Evolutionary conservation across 2,113 vertebrate species (phyloP), one percentile per base, ranked within the genome.

Genomic region (Myxocyprinus asiaticus): DNA sequence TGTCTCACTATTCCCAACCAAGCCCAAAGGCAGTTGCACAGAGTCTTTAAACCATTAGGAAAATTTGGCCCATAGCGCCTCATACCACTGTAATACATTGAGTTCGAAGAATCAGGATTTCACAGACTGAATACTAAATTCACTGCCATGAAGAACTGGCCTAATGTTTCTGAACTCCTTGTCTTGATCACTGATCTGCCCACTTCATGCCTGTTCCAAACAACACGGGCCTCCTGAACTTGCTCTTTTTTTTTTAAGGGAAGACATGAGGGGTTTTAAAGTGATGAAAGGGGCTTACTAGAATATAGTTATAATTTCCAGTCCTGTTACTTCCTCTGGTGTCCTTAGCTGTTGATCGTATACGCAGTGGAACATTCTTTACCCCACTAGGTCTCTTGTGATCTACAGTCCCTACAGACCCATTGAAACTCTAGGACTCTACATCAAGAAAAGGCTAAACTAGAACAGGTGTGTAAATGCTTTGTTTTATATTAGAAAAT

Each of bases 21-120:
- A 68, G 65, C 69, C 67, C 66, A 67, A 22, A 70, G 15, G 66
- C 73, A 77, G 80, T 75, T 84, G 76, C 72, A 58, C 53, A 59
- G 56, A 78, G 58, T 77, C 71, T 66, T 72, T 68, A 80, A 76
- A 58, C 48, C 68, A 71, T 59, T 63, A 67, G 61, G 72, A 53
- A 79, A 78, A 78, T 70, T 22, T 56, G 77, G 55, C 76, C 65
- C 67, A 44, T 33, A 55, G 59, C 51, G 59, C 33, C 43, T 12
- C 76, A 65, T 78, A 77, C 71, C 75, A 81, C 68, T 58, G 48
- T 56, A 64, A 22, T 44, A 51, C 64, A 78, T 53, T 64, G 64
- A 69, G 51, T 65, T 55, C 5, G 45, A 43, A 51, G 64, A 75
- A 81, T 47, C 56, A n/a, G 44, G n/a, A 55, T 70, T 72, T 81